Conservation (phyloP, 2,888 invertebrate species). For the Tetropium fuscum region DNA sequence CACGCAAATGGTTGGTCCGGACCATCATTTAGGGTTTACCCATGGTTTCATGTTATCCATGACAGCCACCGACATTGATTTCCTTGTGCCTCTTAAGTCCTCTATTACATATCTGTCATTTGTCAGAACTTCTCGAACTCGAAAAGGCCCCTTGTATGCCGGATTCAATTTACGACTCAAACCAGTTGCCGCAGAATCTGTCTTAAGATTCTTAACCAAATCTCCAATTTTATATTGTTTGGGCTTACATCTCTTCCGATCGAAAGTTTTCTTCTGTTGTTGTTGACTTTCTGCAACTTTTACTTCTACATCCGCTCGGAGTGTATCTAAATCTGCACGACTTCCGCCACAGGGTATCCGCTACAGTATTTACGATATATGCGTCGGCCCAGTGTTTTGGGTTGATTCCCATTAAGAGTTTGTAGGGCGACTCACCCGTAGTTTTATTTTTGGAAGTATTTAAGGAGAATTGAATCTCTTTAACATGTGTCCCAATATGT, state of each 20-base stretch:
- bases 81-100: not conserved
- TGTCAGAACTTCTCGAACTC: not conserved
- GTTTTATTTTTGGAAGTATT: not conserved
- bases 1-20: not conserved
- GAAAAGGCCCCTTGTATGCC: slow-evolving; percentile 1
- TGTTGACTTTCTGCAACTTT: not conserved
- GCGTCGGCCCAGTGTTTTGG: too few relatives aligned
- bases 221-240: not conserved
- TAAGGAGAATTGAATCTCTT: not conserved
- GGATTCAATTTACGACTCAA: not conserved
- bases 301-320: too few relatives aligned
- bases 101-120: not conserved
- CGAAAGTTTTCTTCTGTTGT: not conserved
- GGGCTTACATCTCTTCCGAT: not conserved
- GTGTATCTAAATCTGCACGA: too few relatives aligned
- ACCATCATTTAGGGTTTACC: too few relatives aligned
- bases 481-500: not conserved
- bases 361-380: too few relatives aligned
- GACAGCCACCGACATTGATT: not conserved
- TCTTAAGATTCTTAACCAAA: too few relatives aligned
- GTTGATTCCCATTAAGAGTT: too few relatives aligned
- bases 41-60: not conserved
- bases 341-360: too few relatives aligned
- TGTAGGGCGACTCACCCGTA: not conserved
- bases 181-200: not conserved